Evolutionary conservation across 2,888 invertebrate genomes (phyloP), one percentile per base, ranked within the genome.

Genomic region (Macrostomum cliftonense): DNA sequence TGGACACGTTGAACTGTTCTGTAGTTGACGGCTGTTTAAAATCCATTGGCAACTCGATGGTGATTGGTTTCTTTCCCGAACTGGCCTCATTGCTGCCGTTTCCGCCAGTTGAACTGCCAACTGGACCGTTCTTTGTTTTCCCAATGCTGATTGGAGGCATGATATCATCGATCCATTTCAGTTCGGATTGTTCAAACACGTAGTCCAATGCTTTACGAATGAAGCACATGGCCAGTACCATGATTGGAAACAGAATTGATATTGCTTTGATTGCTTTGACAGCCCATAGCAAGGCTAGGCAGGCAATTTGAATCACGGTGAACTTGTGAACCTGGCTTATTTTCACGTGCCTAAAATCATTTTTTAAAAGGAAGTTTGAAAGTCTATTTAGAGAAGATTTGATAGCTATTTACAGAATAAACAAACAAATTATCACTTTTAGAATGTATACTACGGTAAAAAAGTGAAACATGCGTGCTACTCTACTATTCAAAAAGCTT

Each of bases 141-240:
- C 28, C 28, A 28, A 28, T 4, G 28, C 28, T 28, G 28, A 28
- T 28, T 9, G 28, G 28, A 4, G 95, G 95, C 85, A 95, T 89
- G 42, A 93, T 81, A 63, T 95, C 93, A 69, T 95, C 95, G 54
- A 95, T 74, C 62, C 91, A 91, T 71, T 87, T 88, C 63, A 97
- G 73, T 70, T 97, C 95, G 45, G 87, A 76, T 59, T 84, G 79
- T 0, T 89, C 85, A 71, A 93, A 95, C 53, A 88, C 70, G 53
- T 82, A 77, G 68, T 95, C 95, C 63, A 95, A 73, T 0, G 82
- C 75, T 72, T 93, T 93, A 51, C 95, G 76, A 55, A 95, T 85
- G 7, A 85, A 87, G 61, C 95, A 89, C 84, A 95, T 93, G 20
- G 93, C 89, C 43, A 95, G 86, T 55, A 73, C 78, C 91, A 93